Conservation (phyloP, 30 jellyfish, hydroid and myxozoan species). For the Aurelia aurita region DNA sequence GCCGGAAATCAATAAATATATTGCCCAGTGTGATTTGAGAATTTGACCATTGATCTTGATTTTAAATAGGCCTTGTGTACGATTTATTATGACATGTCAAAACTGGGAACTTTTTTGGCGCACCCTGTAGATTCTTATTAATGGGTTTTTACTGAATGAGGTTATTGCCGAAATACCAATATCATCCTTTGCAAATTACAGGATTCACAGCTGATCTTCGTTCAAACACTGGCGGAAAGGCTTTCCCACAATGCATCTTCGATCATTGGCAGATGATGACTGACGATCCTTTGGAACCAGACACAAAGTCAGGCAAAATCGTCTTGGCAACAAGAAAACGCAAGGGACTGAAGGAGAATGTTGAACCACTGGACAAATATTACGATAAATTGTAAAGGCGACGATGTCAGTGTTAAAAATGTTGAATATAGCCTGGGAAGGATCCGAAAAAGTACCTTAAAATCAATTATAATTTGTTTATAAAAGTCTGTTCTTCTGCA, state of each 20-base stretch:
- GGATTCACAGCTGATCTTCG: slow-evolving; percentile 99
- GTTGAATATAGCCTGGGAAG: no score
- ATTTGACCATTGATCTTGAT: no score
- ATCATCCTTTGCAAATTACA: not conserved
- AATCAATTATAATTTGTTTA: no score
- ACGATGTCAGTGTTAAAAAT: not conserved
- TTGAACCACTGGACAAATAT: slow-evolving; percentile 96
- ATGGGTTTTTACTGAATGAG: no score
- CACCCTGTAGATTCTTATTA: no score
- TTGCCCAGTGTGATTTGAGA: no score
- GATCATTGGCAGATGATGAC: slow-evolving; percentile 98
- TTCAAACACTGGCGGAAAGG: slow-evolving; percentile 98
- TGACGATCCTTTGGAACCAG: slow-evolving; percentile 81
- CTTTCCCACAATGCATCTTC: slow-evolving; percentile 99
- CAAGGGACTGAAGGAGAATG: slow-evolving; percentile 91
- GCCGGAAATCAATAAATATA: no score
- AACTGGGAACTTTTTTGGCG: no score
- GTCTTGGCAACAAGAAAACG: slow-evolving; percentile 90
- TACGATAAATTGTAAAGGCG: slow-evolving; percentile 84
- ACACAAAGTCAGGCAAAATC: slow-evolving; percentile 79
- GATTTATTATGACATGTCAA: no score
- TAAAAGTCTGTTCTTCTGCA: no score
- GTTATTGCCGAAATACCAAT: no score
- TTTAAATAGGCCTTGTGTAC: slow-evolving; percentile 1
- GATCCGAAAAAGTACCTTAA: no score